Percentiles rank a stretch among this genome's conserved stretches.
Evolutionary conservation across 2,797 vertebrate genomes (phyloP).

Genomic region (Australoheros facetus): DNA sequence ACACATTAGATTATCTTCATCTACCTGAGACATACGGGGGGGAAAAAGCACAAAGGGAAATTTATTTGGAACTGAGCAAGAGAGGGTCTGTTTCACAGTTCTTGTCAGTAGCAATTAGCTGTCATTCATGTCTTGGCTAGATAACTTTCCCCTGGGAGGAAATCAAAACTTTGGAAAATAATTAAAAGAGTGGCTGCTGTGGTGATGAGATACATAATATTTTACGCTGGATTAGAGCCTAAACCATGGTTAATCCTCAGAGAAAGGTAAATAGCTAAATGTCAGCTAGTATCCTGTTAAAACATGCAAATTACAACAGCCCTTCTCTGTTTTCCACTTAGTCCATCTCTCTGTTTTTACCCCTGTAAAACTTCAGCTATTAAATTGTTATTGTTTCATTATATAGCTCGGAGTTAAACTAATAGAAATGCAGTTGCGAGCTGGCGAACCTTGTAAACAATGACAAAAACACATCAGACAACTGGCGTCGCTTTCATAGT

Average conservation of each 20-base stretch:
- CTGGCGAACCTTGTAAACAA: constrained; percentile 12
- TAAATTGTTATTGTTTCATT: constrained; percentile 44
- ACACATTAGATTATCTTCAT: constrained; percentile 10
- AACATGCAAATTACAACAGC: constrained; percentile 71
- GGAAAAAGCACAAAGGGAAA: not conserved
- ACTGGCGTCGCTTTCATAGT: not conserved
- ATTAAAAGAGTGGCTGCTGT: constrained; percentile 61
- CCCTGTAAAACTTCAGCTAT: constrained; percentile 21
- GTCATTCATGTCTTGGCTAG: constrained; percentile 29
- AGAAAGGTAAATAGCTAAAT: constrained; percentile 71
- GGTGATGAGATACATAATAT: constrained; percentile 67
- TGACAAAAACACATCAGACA: not conserved
- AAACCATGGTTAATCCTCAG: constrained; percentile 63
- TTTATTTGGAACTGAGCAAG: not conserved
- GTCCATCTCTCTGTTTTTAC: constrained; percentile 23
- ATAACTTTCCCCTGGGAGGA: constrained; percentile 37
- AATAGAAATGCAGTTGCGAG: constrained; percentile 19
- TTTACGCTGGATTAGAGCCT: constrained; percentile 70
- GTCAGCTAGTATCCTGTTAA: constrained; percentile 66
- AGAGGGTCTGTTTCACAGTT: constrained; percentile 10
- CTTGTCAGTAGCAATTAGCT: constrained; percentile 11
- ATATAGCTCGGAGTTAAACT: constrained; percentile 30
- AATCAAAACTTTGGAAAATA: constrained; percentile 68
- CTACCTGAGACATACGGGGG: not conserved
- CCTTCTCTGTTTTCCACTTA: constrained; percentile 52